Conservation (phyloP, 64 coral and sea anemone species). For the Stichodactyla mertensii region DNA sequence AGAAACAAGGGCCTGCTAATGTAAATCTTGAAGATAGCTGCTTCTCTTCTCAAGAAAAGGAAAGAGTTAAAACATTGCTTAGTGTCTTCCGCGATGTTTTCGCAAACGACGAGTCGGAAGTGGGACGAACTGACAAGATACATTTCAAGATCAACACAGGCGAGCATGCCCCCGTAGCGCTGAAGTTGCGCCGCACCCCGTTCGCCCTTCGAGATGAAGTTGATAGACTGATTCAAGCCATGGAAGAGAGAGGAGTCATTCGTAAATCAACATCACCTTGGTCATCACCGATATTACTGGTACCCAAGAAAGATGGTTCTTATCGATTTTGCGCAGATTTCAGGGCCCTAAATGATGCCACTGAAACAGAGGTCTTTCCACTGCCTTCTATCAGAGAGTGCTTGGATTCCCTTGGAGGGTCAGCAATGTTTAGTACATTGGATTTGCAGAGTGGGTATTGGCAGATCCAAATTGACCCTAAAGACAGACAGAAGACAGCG, state of each 20-base stretch:
- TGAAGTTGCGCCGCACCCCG: slow-evolving; percentile 35
- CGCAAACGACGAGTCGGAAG: slow-evolving; percentile 41
- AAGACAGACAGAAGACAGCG: background rate
- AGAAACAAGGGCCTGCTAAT: too few relatives aligned
- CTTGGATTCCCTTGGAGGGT: slow-evolving; percentile 31
- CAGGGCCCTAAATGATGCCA: slow-evolving; percentile 36
- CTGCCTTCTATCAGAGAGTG: slow-evolving; percentile 46
- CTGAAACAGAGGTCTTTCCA: slow-evolving; percentile 40
- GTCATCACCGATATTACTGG: background rate
- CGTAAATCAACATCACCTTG: too few relatives aligned
- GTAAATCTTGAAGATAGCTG: too few relatives aligned
- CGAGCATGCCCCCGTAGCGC: slow-evolving; percentile 26
- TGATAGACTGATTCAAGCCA: slow-evolving; percentile 19
- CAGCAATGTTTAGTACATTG: slow-evolving; percentile 44
- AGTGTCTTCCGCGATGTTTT: too few relatives aligned
- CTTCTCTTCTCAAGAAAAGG: too few relatives aligned
- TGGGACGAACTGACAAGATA: slow-evolving; percentile 27
- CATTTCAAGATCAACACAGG: slow-evolving; percentile 37
- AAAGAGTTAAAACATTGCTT: too few relatives aligned
- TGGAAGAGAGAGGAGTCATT: slow-evolving; percentile 41
- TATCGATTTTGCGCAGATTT: slow-evolving; percentile 49
- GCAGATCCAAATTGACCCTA: slow-evolving; percentile 42
- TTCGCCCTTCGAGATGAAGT: slow-evolving; percentile 30
- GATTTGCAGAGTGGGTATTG: slow-evolving; percentile 43
- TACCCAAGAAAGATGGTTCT: slow-evolving; percentile 30